Evolutionary conservation across 2,113 vertebrate species (phyloP).

Genomic region (Anhinga rufa): DNA sequence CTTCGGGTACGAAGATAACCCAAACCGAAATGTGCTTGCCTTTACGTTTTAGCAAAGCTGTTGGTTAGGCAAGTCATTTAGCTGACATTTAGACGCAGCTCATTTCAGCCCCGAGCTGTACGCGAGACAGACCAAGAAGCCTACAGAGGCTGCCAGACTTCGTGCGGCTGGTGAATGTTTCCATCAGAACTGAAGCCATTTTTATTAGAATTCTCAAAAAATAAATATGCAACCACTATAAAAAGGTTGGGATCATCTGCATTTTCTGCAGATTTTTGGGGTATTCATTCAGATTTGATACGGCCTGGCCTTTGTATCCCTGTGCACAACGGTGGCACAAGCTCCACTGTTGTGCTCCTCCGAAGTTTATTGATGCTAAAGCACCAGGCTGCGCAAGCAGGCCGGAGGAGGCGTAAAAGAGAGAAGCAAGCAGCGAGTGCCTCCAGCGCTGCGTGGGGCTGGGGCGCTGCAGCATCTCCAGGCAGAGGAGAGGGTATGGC

Average conservation of each 20-base stretch:
- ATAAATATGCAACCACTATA: background rate
- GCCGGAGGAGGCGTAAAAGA: background rate
- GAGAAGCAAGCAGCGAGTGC: background rate
- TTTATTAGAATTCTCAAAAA: background rate
- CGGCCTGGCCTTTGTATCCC: background rate
- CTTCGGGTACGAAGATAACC: background rate
- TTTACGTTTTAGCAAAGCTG: background rate
- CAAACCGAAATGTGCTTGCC: background rate
- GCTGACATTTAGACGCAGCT: background rate
- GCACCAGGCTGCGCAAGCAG: fast-evolving
- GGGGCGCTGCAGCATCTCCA: fast-evolving
- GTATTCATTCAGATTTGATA: background rate
- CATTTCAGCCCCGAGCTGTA: background rate
- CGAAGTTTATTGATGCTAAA: fast-evolving
- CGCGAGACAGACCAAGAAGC: background rate
- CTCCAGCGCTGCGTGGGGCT: fast-evolving
- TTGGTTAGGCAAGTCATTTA: background rate
- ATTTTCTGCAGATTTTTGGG: background rate
- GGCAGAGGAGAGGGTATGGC: too few species aligned
- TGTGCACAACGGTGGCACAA: background rate
- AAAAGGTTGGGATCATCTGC: background rate
- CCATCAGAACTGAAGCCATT: background rate
- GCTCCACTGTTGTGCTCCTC: fast-evolving
- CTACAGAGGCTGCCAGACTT: background rate
- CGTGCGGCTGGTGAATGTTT: background rate